These are phyloP conservation scores for Aphidius colemani DNA, from an alignment of 2,888 invertebrate species.

Conservation along the genomic window DNA sequence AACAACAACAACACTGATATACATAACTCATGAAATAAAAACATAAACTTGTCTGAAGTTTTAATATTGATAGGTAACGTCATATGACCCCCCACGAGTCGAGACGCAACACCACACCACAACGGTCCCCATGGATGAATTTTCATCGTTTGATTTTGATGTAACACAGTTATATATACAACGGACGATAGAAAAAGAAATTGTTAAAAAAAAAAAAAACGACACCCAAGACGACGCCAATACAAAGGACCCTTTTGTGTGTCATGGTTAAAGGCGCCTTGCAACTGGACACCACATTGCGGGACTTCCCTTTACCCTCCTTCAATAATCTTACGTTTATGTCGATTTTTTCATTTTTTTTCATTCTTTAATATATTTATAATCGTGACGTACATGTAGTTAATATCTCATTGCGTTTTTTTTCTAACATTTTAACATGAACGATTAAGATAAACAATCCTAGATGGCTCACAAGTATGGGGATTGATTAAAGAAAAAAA, in stretches of 20 bases:
- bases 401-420: conserved; percentile 11
- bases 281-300: conserved; percentile 57
- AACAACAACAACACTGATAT: conserved; percentile 5
- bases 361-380: conserved; percentile 4
- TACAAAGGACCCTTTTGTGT: conserved; percentile 55
- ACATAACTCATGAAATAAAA: too few relatives aligned
- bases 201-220: too few relatives aligned
- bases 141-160: conserved; percentile 33
- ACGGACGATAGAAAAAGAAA: too few relatives aligned
- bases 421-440: conserved; percentile 21
- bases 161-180: too few relatives aligned
- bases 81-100: conserved; percentile 49
- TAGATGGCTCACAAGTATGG: conserved; percentile 19
- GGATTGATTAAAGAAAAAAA: conserved; percentile 2
- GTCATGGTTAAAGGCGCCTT: conserved; percentile 42
- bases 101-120: conserved; percentile 26
- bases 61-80: conserved; percentile 36
- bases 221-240: conserved; percentile 29
- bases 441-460: conserved; percentile 21
- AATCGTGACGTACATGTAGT: too few relatives aligned
- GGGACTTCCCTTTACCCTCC: conserved; percentile 29
- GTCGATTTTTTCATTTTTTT: conserved; percentile 1
- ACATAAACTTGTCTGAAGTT: too few relatives aligned
- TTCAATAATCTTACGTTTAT: not conserved
- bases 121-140: conserved; percentile 34